Conservation (phyloP, 2,113 vertebrate genomes). For the Festucalex cinctus region DNA sequence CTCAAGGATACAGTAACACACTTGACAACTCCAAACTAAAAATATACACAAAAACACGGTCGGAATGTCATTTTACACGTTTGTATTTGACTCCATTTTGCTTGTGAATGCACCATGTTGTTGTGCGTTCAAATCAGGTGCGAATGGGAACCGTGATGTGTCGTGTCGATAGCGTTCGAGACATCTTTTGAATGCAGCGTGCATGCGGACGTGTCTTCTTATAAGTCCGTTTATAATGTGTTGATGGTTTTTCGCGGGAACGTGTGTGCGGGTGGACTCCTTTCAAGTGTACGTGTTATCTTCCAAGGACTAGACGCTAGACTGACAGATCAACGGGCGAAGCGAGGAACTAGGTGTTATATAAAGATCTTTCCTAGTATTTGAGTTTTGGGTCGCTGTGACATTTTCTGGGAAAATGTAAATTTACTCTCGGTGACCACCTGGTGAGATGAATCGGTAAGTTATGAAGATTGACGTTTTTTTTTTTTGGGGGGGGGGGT, state of each 20-base stretch:
- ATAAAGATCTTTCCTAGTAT: neutral
- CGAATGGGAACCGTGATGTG: no score
- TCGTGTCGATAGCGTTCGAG: neutral
- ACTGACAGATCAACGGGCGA: neutral
- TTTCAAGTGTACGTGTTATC: neutral
- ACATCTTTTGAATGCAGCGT: slow-evolving; percentile 12
- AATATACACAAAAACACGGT: neutral
- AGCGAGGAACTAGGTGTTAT: no score
- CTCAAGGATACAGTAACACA: neutral
- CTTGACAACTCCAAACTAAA: neutral
- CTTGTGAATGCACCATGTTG: no score
- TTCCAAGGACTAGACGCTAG: neutral
- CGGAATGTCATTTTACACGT: neutral
- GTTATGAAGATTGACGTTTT: no score
- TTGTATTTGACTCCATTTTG: neutral
- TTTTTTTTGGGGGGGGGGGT: no score
- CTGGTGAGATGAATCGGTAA: neutral
- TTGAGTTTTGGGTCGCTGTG: neutral
- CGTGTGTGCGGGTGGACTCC: neutral
- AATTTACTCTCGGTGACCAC: neutral
- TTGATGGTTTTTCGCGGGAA: slow-evolving; percentile 1
- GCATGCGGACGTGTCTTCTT: slow-evolving; percentile 5
- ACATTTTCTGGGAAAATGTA: neutral
- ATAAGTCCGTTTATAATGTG: slow-evolving; percentile 4
- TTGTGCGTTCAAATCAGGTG: no score